phyloP scores from a whole-genome alignment of 37 sponge, comb jelly and placozoan species.

The Chondrosia reniformis region DNA sequence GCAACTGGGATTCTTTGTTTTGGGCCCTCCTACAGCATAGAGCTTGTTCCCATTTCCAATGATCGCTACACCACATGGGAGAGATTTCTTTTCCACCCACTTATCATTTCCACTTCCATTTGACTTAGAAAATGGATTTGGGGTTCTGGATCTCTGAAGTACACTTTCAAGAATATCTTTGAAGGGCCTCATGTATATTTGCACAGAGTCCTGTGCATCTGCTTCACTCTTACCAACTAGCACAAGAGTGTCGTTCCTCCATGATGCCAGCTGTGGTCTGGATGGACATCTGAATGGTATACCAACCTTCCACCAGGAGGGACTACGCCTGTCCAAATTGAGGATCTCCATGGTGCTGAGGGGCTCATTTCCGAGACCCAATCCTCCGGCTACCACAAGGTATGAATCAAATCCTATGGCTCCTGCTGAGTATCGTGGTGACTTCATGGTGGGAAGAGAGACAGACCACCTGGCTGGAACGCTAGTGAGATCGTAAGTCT shows the following conservation, averaged over 20 bases:
- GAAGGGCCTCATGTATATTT: not conserved
- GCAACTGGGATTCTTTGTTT: not conserved
- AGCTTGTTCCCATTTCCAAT: not conserved
- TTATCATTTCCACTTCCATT: not conserved
- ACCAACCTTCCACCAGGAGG: not conserved
- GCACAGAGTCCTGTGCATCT: not conserved
- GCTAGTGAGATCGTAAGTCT: not conserved
- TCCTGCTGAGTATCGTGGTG: slow-evolving; percentile 1
- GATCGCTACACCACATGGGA: not conserved
- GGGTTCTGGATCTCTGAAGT: not conserved
- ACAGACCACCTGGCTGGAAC: not conserved
- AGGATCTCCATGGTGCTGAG: slow-evolving; percentile 23
- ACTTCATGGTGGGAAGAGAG: not conserved
- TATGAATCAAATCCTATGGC: not conserved
- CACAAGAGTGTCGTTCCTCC: not conserved
- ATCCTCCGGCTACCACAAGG: slow-evolving; percentile 16
- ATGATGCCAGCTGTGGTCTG: not conserved
- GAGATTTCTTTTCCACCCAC: not conserved
- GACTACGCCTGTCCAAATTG: not conserved
- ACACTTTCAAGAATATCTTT: not conserved
- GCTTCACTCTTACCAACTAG: not conserved
- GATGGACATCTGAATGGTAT: not conserved
- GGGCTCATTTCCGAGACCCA: not conserved
- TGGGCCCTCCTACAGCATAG: not conserved
- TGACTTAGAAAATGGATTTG: no score